Conservation (phyloP, 1,140 invertebrate species). For the Drosophila suzukii region DNA sequence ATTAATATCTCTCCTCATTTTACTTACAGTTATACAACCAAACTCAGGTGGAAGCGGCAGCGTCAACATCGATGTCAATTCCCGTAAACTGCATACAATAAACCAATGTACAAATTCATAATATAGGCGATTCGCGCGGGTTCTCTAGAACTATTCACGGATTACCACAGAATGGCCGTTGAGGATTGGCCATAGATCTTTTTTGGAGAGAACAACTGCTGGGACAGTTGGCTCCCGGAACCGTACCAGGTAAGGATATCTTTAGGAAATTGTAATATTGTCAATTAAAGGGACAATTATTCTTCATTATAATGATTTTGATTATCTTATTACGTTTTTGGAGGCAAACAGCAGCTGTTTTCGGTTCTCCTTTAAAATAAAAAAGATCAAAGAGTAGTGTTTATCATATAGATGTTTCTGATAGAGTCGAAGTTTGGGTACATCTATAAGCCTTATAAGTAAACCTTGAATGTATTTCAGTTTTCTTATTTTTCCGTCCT, state of each 20-base stretch:
- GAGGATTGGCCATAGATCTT: constrained; percentile 17
- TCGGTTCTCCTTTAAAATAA: too few relatives aligned
- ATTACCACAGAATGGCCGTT: constrained; percentile 4
- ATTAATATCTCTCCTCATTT: constrained; percentile 20
- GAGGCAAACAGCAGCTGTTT: too few relatives aligned
- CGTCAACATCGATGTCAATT: constrained; percentile 41
- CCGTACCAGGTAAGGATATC: constrained; percentile 1
- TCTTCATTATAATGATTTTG: too few relatives aligned
- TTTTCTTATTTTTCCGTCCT: too few relatives aligned
- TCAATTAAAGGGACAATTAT: too few relatives aligned
- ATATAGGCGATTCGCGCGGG: background rate
- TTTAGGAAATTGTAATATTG: background rate
- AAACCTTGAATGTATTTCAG: too few relatives aligned
- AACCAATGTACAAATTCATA: constrained; percentile 24
- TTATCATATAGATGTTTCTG: too few relatives aligned
- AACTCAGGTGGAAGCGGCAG: constrained; percentile 27
- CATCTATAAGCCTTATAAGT: too few relatives aligned
- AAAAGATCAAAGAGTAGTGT: too few relatives aligned
- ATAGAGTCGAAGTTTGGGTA: too few relatives aligned
- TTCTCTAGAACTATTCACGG: constrained; percentile 9
- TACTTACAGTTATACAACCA: constrained; percentile 60
- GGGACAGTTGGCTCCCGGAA: constrained; percentile 6
- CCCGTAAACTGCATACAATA: constrained; percentile 33
- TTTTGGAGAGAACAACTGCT: constrained; percentile 10
- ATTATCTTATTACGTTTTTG: too few relatives aligned